Percentiles rank a stretch among this genome's conserved stretches.
These are phyloP conservation scores for Synergus itoensis DNA, from an alignment of 2,888 invertebrate species.

Conservation along the genomic window DNA sequence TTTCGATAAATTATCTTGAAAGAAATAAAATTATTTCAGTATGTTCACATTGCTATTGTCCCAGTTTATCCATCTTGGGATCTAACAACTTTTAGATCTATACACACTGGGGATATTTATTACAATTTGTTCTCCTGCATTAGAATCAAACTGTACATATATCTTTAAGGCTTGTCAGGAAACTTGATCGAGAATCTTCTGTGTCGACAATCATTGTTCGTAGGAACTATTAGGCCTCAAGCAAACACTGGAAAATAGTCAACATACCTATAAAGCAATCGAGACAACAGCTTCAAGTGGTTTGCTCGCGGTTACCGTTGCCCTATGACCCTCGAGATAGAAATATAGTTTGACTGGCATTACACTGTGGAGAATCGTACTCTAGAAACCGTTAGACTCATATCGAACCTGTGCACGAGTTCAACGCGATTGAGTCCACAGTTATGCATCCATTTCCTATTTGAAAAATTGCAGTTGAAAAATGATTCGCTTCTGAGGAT, in stretches of 20 bases:
- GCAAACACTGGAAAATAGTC: slow-evolving; percentile 40
- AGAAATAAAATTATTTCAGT: no score
- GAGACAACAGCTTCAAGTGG: slow-evolving; percentile 40
- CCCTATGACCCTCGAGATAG: slow-evolving; percentile 18
- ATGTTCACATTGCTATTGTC: neutral
- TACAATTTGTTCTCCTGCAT: slow-evolving; percentile 21
- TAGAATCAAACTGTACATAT: slow-evolving; percentile 31
- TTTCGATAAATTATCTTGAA: no score
- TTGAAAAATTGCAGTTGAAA: slow-evolving; percentile 7
- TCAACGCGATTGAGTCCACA: slow-evolving; percentile 20
- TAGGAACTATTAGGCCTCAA: slow-evolving; percentile 31
- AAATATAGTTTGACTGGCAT: slow-evolving; percentile 24
- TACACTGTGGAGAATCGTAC: slow-evolving; percentile 20
- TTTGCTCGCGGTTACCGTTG: slow-evolving; percentile 29
- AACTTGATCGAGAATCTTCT: slow-evolving; percentile 30
- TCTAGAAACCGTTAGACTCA: slow-evolving; percentile 33
- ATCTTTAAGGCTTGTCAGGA: slow-evolving; percentile 27
- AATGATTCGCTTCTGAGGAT: neutral
- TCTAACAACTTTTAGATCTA: neutral
- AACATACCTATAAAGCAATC: slow-evolving; percentile 41
- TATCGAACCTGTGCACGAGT: slow-evolving; percentile 28
- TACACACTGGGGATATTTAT: slow-evolving; percentile 17
- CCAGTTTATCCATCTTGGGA: neutral
- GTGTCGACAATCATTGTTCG: slow-evolving; percentile 38
- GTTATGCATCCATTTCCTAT: slow-evolving; percentile 5